Evolutionary conservation across 92 coral and sea anemone species (phyloP).

Genomic region (Phenganax subtilis): DNA sequence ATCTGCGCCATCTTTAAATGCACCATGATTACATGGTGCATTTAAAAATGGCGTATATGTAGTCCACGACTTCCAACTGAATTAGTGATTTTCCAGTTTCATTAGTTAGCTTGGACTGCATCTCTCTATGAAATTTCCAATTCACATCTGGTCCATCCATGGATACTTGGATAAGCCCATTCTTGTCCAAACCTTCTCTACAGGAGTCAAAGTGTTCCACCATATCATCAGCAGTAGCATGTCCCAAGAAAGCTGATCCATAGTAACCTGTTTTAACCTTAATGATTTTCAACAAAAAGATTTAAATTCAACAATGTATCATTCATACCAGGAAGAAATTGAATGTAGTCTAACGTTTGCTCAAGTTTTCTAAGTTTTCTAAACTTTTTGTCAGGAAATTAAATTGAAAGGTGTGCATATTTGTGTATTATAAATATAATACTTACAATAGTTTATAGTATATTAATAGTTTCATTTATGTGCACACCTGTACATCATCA

Average conservation of each 20-base stretch:
- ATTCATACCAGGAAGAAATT: background rate
- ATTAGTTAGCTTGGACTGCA: slow-evolving; percentile 34
- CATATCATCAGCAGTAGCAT: slow-evolving; percentile 58
- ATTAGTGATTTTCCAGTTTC: slow-evolving; percentile 46
- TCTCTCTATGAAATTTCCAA: slow-evolving; percentile 51
- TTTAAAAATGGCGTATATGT: background rate
- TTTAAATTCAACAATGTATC: background rate
- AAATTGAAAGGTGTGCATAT: too few relatives aligned
- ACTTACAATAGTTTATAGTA: background rate
- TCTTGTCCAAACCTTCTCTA: slow-evolving; percentile 41
- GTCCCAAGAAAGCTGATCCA: slow-evolving; percentile 47
- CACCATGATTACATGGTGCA: slow-evolving; percentile 6
- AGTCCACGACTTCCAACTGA: slow-evolving; percentile 43
- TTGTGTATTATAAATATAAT: too few relatives aligned
- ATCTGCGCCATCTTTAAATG: slow-evolving; percentile 34
- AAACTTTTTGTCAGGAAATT: background rate
- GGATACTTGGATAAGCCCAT: slow-evolving; percentile 47
- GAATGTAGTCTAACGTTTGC: too few relatives aligned
- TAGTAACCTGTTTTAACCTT: slow-evolving; percentile 42
- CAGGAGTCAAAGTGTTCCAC: slow-evolving; percentile 50
- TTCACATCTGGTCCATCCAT: slow-evolving; percentile 62
- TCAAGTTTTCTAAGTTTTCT: background rate
- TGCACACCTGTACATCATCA: slow-evolving; percentile 21
- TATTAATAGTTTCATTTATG: slow-evolving; percentile 8
- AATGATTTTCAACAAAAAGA: slow-evolving; percentile 6